Evolutionary conservation across 2,888 invertebrate genomes (phyloP), one percentile per base, ranked within the genome.

Genomic region (Antheraea assamensis): DNA sequence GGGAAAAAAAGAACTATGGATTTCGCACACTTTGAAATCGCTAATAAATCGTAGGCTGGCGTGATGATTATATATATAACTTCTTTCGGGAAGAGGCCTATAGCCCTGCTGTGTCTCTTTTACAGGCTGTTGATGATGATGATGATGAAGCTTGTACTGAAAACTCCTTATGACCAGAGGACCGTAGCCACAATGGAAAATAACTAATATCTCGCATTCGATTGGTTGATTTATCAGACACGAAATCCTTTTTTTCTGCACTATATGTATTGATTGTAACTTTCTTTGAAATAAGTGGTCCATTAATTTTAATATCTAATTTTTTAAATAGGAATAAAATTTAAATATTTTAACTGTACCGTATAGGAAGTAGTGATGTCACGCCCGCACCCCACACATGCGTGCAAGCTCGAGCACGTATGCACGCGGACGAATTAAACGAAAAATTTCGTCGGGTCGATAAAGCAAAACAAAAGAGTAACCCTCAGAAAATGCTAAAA

Each of bases 401-500:
- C 79, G 82, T 79, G 83, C 83, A 81, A 81, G 80, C 82, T 74
- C 80, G 76, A 82, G 79, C 87, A 89, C 87, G 89, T 89, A 89
- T 91, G 92, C 87, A 86, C 79, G 79, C 79, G 79, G 87, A 85
- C 79, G 80, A 81, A 88, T 82, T 87, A 88, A 88, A 87, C 90
- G 86, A 88, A 88, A 86, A 88, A 84, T 35, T n/a, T 24, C 35
- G 35, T 78, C 78, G 77, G 76, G 92, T 94, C 93, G 89, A 94
- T 93, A 88, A 73, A 77, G 73, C 90, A 87, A 94, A 93, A 94
- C 93, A 94, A 94, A 93, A 90, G 93, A 88, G 87, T 89, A 88
- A 90, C 93, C 94, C 94, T 92, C 91, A 84, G 85, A 87, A 84
- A 90, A 90, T 86, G 87, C 89, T 89, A 93, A 93, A 94, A 94